Conservation (phyloP, 2,888 invertebrate species). For the Chrysopilus asiliformis region DNA sequence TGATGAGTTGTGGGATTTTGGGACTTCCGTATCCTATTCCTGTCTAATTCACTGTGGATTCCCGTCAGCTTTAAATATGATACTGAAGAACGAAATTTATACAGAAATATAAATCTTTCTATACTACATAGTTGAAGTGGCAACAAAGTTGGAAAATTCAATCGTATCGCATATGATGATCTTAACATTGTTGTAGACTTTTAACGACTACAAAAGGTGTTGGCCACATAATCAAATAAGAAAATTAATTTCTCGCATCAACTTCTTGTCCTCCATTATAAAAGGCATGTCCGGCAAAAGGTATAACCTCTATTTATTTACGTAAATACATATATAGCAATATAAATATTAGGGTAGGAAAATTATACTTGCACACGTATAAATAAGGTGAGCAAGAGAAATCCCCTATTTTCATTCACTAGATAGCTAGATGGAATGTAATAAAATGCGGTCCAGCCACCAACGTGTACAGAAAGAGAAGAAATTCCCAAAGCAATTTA, state of each 20-base stretch:
- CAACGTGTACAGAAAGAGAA: too few relatives aligned
- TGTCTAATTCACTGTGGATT: background rate
- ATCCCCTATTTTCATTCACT: background rate
- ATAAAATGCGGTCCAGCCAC: conserved; percentile 5
- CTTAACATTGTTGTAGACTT: background rate
- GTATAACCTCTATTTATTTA: too few relatives aligned
- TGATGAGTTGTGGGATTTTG: conserved; percentile 9
- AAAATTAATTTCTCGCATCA: conserved; percentile 7
- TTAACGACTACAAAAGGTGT: conserved; percentile 3
- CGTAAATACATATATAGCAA: too few relatives aligned
- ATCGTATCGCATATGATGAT: background rate
- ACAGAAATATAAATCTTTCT: too few relatives aligned
- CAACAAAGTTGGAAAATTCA: background rate
- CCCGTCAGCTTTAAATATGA: background rate
- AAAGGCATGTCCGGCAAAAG: too few relatives aligned
- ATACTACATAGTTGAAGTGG: background rate
- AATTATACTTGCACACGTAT: too few relatives aligned
- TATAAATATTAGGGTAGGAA: too few relatives aligned
- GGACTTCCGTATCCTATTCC: conserved; percentile 6
- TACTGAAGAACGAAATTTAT: too few relatives aligned
- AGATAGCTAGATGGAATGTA: background rate
- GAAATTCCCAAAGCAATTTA: conserved; percentile 5
- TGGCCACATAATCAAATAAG: conserved; percentile 7
- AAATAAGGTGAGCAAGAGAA: background rate
- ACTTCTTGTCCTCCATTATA: background rate